A percentile compares a stretch with the other conserved stretches of the same genome.
Conservation (phyloP, 2,797 vertebrate species). For the Uromys caudimaculatus region DNA sequence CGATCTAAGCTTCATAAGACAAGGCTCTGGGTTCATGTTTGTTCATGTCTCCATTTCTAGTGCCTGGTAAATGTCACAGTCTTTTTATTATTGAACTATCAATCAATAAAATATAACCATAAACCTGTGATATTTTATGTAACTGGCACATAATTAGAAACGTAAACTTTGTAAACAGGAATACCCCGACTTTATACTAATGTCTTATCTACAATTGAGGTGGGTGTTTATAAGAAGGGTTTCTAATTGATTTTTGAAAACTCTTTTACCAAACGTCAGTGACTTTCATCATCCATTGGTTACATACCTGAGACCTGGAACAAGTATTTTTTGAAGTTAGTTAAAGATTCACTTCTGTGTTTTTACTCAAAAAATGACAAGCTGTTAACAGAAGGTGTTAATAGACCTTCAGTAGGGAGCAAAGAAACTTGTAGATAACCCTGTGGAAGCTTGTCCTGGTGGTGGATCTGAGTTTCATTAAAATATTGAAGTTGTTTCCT, state of each 20-base stretch:
- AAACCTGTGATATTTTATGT: conserved; percentile 12
- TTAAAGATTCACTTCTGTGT: conserved; percentile 81
- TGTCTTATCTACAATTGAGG: conserved; percentile 79
- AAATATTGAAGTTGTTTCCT: conserved; percentile 1
- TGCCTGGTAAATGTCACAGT: neutral
- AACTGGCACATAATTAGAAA: conserved; percentile 32
- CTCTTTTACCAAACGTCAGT: conserved; percentile 74
- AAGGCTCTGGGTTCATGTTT: neutral
- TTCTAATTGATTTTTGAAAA: conserved; percentile 84
- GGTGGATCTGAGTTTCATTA: neutral
- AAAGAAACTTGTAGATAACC: neutral
- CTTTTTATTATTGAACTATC: neutral
- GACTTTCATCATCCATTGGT: conserved; percentile 79
- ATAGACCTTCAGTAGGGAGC: neutral
- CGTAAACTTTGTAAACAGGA: neutral
- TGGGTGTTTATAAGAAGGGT: conserved; percentile 77
- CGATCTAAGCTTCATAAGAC: neutral
- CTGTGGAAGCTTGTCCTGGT: neutral
- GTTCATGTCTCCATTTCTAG: neutral
- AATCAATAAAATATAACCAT: conserved; percentile 47
- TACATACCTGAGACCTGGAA: conserved; percentile 76
- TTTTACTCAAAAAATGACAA: conserved; percentile 58
- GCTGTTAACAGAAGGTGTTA: neutral
- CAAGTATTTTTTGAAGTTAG: conserved; percentile 84
- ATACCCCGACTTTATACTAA: conserved; percentile 71